phyloP scores from a whole-genome alignment of 2,113 vertebrate species.

The Oxyura jamaicensis region DNA sequence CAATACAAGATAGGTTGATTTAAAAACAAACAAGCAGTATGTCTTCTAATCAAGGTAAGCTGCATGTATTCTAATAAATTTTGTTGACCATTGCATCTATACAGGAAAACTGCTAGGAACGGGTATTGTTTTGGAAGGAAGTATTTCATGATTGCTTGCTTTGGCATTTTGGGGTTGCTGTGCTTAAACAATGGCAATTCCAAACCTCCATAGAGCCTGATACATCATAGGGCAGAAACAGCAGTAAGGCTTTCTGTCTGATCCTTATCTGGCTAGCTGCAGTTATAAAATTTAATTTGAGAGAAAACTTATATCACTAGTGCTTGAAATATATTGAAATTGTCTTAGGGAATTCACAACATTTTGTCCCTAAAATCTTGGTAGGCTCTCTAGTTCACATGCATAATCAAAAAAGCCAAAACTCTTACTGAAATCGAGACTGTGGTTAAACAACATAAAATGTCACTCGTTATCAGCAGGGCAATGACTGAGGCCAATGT shows the following conservation, averaged over 20 bases:
- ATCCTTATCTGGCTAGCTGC: not conserved
- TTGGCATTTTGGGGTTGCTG: not conserved
- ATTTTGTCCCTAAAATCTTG: not conserved
- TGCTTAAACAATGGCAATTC: not conserved
- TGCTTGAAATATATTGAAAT: not conserved
- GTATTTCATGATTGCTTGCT: not conserved
- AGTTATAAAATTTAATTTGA: not conserved
- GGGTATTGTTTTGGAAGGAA: not conserved
- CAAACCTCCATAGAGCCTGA: not conserved
- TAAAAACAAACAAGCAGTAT: not conserved
- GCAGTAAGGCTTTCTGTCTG: not conserved
- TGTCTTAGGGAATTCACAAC: not conserved
- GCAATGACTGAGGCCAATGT: too few species aligned
- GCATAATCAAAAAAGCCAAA: rapidly evolving
- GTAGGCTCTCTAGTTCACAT: not conserved
- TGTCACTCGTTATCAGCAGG: not conserved
- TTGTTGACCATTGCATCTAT: not conserved
- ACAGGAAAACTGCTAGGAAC: not conserved
- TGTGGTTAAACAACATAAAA: not conserved
- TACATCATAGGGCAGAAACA: not conserved
- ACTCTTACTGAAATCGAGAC: not conserved
- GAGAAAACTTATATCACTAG: not conserved
- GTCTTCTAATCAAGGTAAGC: not conserved
- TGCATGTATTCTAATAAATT: not conserved
- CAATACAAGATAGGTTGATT: not conserved